Evolutionary conservation across 2,797 vertebrate genomes (phyloP).

Genomic region (Falco novaeseelandiae): DNA sequence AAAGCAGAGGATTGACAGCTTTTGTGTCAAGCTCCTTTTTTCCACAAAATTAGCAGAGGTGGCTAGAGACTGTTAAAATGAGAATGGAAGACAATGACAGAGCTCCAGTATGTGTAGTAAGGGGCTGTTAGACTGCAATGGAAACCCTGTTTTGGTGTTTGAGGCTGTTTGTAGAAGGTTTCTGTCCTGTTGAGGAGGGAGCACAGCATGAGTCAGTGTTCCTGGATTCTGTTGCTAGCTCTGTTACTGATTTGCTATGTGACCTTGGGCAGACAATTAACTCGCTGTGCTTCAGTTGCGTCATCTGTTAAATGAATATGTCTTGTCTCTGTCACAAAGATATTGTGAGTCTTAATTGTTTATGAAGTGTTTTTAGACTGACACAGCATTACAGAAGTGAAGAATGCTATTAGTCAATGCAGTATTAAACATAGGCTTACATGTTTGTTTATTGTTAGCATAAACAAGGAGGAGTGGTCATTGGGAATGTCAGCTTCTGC

Average conservation of each 20-base stretch:
- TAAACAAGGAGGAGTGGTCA: slow-evolving; percentile 12
- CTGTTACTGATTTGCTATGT: neutral
- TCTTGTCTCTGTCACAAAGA: neutral
- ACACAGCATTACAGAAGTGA: neutral
- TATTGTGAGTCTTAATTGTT: neutral
- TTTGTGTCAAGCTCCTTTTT: neutral
- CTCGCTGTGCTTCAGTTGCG: neutral
- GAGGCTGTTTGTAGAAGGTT: neutral
- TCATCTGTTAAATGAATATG: neutral
- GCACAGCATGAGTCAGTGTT: neutral
- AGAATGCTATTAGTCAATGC: slow-evolving; percentile 5
- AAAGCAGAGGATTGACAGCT: neutral
- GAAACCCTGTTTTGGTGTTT: neutral
- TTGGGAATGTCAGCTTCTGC: neutral
- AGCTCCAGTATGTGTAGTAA: fast-evolving
- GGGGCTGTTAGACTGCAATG: neutral
- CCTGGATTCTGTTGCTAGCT: neutral
- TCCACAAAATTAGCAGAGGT: neutral
- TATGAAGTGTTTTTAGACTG: slow-evolving; percentile 9
- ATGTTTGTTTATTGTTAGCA: neutral
- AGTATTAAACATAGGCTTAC: neutral
- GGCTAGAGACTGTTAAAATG: neutral
- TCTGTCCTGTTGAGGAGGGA: neutral
- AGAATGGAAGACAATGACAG: neutral
- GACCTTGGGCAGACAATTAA: slow-evolving; percentile 24